Conservation (phyloP, 2,888 invertebrate species). For the Copidosoma aretas region DNA sequence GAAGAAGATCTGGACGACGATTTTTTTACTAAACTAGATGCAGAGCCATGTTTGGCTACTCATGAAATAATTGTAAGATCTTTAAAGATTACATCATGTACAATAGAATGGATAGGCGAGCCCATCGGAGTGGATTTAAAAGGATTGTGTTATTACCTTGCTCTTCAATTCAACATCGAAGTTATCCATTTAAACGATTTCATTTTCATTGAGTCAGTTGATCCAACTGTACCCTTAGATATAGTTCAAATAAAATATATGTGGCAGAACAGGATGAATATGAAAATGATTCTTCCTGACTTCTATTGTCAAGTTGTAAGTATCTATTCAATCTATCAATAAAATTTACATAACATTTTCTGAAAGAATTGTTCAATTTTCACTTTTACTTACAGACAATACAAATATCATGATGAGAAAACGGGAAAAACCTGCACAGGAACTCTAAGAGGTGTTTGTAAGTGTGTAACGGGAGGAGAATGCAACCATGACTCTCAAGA, state of each 20-base stretch:
- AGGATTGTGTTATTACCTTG: constrained; percentile 60
- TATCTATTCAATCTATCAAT: too few species aligned
- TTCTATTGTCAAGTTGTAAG: too few species aligned
- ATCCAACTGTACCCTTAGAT: constrained; percentile 70
- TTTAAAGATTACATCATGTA: constrained; percentile 62
- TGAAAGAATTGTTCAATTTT: too few species aligned
- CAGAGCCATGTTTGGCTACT: constrained; percentile 36
- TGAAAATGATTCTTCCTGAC: constrained; percentile 73
- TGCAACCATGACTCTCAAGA: constrained; percentile 80
- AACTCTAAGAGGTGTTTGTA: too few species aligned
- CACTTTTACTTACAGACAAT: too few species aligned
- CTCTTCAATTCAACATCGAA: constrained; percentile 61
- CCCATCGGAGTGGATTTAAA: constrained; percentile 66
- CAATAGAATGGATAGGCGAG: constrained; percentile 70
- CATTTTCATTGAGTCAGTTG: constrained; percentile 76
- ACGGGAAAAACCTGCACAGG: too few species aligned
- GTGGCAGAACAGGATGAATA: constrained; percentile 72
- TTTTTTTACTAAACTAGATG: constrained; percentile 59
- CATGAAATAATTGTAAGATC: constrained; percentile 36
- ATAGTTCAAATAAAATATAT: constrained; percentile 76
- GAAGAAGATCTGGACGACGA: constrained; percentile 72
- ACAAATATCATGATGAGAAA: too few species aligned
- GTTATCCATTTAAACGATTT: constrained; percentile 71
- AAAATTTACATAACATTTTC: too few species aligned
- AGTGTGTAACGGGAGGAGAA: too few species aligned